A percentile compares a stretch with the other conserved stretches of the same genome.
phyloP scores from a whole-genome alignment of 2,113 vertebrate species.

The Stictonetta naevosa region DNA sequence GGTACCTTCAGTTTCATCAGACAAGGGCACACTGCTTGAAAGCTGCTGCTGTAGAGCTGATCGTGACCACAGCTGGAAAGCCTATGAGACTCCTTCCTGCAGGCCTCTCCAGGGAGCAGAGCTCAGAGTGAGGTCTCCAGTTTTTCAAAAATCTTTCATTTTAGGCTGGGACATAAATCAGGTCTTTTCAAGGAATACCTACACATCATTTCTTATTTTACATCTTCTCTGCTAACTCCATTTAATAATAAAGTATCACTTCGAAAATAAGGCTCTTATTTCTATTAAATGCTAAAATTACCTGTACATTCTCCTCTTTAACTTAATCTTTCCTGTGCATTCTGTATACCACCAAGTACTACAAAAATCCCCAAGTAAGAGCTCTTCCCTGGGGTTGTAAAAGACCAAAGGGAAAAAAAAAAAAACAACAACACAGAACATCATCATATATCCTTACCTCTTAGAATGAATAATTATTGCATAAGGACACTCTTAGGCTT shows the following conservation, averaged over 20 bases:
- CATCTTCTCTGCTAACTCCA: neutral
- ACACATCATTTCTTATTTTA: neutral
- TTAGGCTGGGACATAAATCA: neutral
- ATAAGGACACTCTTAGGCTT: neutral
- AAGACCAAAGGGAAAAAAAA: neutral
- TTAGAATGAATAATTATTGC: constrained; percentile 12
- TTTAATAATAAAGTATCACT: neutral
- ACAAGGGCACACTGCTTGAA: neutral
- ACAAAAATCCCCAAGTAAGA: neutral
- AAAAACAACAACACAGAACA: too few species aligned
- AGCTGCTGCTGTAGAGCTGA: neutral
- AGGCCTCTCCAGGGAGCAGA: neutral
- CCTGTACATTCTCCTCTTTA: neutral
- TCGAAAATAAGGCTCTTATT: neutral
- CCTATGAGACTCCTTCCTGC: neutral
- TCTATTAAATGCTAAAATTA: neutral
- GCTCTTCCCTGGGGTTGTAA: neutral
- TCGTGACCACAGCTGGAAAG: neutral
- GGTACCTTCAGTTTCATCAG: neutral
- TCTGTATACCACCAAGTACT: neutral
- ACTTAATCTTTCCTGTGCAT: neutral
- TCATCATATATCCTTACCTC: neutral
- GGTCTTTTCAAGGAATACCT: neutral
- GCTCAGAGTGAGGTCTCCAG: neutral
- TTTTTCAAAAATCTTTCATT: neutral